A percentile compares a stretch with the other conserved stretches of the same genome.
phyloP scores from a whole-genome alignment of 2,888 invertebrate species.

The Arrhopalites spinosus region DNA sequence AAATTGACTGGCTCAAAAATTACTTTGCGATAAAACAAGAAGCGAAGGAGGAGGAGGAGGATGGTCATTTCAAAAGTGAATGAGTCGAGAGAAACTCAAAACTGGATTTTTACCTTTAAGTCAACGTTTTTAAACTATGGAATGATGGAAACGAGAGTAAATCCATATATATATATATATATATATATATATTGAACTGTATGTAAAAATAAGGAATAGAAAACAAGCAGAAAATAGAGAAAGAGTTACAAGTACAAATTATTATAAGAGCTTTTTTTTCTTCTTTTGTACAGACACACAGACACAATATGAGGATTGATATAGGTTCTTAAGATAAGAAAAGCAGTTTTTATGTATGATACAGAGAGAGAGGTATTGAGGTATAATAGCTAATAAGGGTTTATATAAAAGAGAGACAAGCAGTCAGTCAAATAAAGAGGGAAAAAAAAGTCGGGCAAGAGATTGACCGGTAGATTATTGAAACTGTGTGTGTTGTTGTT shows the following conservation, averaged over 20 bases:
- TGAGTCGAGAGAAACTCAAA: not conserved
- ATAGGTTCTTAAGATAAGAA: too few relatives aligned
- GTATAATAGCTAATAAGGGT: not conserved
- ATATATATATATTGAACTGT: not conserved
- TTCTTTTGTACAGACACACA: too few relatives aligned
- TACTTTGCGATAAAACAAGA: not conserved
- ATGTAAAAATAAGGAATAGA: not conserved
- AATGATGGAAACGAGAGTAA: too few relatives aligned
- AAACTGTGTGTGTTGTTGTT: conserved; percentile 24
- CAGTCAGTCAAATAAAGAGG: conserved; percentile 19
- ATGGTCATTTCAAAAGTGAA: not conserved
- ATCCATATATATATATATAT: too few relatives aligned
- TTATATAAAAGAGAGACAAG: conserved; percentile 15
- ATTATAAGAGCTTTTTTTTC: not conserved
- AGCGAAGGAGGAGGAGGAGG: not conserved
- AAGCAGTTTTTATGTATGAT: not conserved
- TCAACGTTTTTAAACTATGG: not conserved
- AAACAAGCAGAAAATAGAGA: not conserved
- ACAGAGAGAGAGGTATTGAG: not conserved
- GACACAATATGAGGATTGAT: too few relatives aligned
- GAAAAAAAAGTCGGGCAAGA: conserved; percentile 14
- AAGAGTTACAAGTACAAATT: not conserved
- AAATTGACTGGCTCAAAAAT: not conserved
- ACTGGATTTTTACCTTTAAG: not conserved
- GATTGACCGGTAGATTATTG: conserved; percentile 38